Evolutionary conservation across 2,797 vertebrate genomes (phyloP), one percentile per base, ranked within the genome.

Genomic region (Megaceryle alcyon): DNA sequence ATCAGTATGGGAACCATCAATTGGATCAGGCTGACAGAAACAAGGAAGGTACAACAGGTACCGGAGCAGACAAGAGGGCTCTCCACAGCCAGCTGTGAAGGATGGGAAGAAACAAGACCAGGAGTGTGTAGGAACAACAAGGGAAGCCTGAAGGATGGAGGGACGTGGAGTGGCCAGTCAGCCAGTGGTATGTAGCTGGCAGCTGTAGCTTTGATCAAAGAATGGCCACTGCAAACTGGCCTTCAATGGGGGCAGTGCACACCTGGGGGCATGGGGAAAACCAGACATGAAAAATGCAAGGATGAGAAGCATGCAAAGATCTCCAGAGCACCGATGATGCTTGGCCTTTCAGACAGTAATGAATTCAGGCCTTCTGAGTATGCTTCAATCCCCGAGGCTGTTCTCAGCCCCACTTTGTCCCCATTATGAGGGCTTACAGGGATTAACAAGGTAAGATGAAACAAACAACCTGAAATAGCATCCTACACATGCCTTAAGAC

Each of bases 391-490:
- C 60, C 56, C 53, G 68, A 83, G 80, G 64, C 59, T 82, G 48
- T 64, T 90, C 86, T 72, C 83, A 77, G 68, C 43, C 78, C 59
- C 61, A 17, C 86, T 69, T 20, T 48, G 73, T 51, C 76, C 87
- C 63, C 22, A 39, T 83, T 65, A 29, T 6, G 28, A 84, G 28
- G 37, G 46, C 28, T 95, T 94, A 95, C 18, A 69, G 70, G 76
- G 95, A 96, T 95, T 97, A 96, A 28, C 11, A 66, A 84, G 73
- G 80, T 79, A 94, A 88, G 86, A 82, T 88, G 95, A 96, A 92
- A 83, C 79, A 91, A 97, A 79, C 91, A 95, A 89, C 92, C 89
- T 75, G 82, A 97, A 96, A 96, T 96, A 96, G 93, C 79, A 94
- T 82, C 91, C 59, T 59, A 31, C 78, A 66, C 75, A 33, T 20